Base-by-base conservation (phyloP, 2,888 invertebrate genomes). In the Sarcophaga subvicina region DNA sequence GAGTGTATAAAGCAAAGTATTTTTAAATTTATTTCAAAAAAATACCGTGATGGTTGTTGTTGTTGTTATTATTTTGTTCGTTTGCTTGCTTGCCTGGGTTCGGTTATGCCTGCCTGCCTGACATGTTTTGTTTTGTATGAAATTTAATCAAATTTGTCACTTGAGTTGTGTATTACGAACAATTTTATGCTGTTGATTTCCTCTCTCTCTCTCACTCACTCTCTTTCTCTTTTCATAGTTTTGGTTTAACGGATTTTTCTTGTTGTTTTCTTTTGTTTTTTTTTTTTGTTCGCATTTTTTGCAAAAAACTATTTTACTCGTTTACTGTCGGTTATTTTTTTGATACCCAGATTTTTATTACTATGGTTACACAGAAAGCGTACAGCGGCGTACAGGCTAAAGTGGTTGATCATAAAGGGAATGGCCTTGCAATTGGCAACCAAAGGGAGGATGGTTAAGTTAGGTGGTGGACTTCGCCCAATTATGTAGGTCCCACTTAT, bases 71-170 rank as follows among this genome's bases (percentile, higher is more conserved):
- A 6, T 49, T 49, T 3, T 49, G 49, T 4, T 49, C 4, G 49
- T 8, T 37, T 37, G 8, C 37, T 37, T 37, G 37, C 10, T 37
- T 37, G 10, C 8, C 2, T 37, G 37, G 10, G 8, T 37, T 37
- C 37, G 37, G 37, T 37, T 37, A 37, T 37, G 37, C 8, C 37
- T 37, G 37, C 37, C 37, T 37, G 49, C 49, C 49, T 67, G 72
- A 72, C 27, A 1, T 78, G 78, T 49, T 70, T 81, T 71, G 81
- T 84, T 79, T 84, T 84, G 78, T 76, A 75, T 64, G 72, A 84
- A 84, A 71, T 84, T 87, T 84, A 82, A 84, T 82, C 78, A 81
- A 84, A 87, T 81, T 84, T 84, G 81, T 79, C 84, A 84, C 83
- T 86, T 69, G 80, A 83, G 63, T 80, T 86, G 76, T 71, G 77